Evolutionary conservation across 2,888 invertebrate genomes (phyloP), one percentile per base, ranked within the genome.

Genomic region (Dorcus hopei): DNA sequence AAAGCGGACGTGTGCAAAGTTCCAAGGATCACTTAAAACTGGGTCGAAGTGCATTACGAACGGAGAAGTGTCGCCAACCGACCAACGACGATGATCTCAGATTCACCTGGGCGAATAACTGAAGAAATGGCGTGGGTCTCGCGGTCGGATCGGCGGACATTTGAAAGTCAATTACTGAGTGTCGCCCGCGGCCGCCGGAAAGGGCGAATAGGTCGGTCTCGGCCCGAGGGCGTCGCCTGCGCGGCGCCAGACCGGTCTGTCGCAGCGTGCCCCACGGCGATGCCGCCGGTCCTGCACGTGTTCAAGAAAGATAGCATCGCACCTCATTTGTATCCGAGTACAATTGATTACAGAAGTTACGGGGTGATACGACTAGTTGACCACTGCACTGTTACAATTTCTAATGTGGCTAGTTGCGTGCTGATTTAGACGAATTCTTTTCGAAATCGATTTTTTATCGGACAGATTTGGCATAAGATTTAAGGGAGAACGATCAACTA

Each of bases 161-260:
- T 70, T 69, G 70, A 72, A 72, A 72, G 71, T 71, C 72, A 69
- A 70, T 71, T 71, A 71, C 68, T 63, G 65, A 60, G 57, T 63
- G 67, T 63, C 66, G 68, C 70, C 67, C 51, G 49, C 58, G 65
- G 68, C 64, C 54, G 57, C 60, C 63, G 61, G 71, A 70, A 70
- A 72, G 72, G 73, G 72, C 72, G 70, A 69, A 66, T 69, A 70
- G 72, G 72, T 72, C 72, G 73, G 64, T 65, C 61, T 55, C 56
- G 54, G 68, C 73, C 73, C 64, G 66, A 55, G 70, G 74, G 69
- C 64, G 67, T 69, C 69, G 74, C 67, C 74, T 64, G 65, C 61
- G 64, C 69, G 73, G 74, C 74, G 73, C 73, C 74, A 68, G 68
- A 70, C 69, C 69, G 48, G 59, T 52, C 55, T 56, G 59, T 54